These are phyloP conservation scores for Sphaerolaimus hirsutus DNA, from an alignment of 2,888 invertebrate species.

Conservation along the genomic window DNA sequence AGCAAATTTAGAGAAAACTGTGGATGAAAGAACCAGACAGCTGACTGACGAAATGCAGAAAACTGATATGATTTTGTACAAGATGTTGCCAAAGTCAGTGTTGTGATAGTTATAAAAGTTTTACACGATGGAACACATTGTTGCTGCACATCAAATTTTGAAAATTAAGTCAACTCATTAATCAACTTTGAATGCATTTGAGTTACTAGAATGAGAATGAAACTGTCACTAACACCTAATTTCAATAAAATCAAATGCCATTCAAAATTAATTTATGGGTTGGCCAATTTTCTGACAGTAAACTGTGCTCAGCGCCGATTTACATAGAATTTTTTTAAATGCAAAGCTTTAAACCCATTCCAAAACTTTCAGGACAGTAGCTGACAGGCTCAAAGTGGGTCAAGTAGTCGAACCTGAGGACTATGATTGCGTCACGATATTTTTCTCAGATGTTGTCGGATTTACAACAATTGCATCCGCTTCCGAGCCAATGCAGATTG, in stretches of 20 bases:
- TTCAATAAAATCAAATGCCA: no score
- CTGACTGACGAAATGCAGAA: slow-evolving; percentile 3
- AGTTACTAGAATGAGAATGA: no score
- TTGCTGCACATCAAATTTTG: no score
- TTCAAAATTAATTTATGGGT: no score
- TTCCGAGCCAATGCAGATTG: slow-evolving; percentile 3
- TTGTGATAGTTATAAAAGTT: background rate
- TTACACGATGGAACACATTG: background rate
- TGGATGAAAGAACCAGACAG: slow-evolving; percentile 1
- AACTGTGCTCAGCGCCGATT: no score
- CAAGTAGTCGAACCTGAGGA: slow-evolving; percentile 2
- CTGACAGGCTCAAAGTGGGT: slow-evolving; percentile 4
- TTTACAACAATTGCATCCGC: slow-evolving; percentile 3
- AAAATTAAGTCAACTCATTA: no score
- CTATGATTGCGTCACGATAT: slow-evolving; percentile 3
- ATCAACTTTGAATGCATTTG: no score
- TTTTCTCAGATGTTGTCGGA: slow-evolving; percentile 4
- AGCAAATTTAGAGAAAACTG: slow-evolving; percentile 1
- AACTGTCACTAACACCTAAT: no score
- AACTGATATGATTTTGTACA: slow-evolving; percentile 1
- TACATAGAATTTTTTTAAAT: no score
- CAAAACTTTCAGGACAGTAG: slow-evolving; percentile 1
- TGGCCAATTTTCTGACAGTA: no score
- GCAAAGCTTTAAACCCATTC: no score
- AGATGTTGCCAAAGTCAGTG: slow-evolving; percentile 1